A percentile compares a stretch with the other conserved stretches of the same genome.
These are phyloP conservation scores for Suillia variegata DNA, from an alignment of 2,888 invertebrate species.

Conservation along the genomic window DNA sequence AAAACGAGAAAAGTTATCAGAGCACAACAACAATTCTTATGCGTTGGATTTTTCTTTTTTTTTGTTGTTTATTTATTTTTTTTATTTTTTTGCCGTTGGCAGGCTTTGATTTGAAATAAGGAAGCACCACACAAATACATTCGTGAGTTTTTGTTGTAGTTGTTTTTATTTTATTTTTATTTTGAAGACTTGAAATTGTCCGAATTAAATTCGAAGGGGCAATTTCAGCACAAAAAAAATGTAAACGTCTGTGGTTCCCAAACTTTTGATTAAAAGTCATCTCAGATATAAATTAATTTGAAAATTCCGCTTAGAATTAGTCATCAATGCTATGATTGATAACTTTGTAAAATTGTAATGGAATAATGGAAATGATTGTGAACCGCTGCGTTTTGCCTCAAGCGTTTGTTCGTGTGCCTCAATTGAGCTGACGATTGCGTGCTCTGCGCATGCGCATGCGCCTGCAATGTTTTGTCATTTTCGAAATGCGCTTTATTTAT, in stretches of 20 bases:
- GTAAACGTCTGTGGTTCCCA: too few relatives aligned
- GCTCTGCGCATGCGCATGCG: constrained; percentile 26
- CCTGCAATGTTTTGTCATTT: constrained; percentile 48
- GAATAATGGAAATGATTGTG: not conserved
- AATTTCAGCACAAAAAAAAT: too few relatives aligned
- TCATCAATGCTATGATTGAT: too few relatives aligned
- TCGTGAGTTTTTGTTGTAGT: not conserved
- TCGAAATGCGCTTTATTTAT: constrained; percentile 51
- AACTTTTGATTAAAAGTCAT: too few relatives aligned
- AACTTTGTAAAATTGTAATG: too few relatives aligned
- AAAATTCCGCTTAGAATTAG: too few relatives aligned
- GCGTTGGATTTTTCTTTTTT: constrained; percentile 16
- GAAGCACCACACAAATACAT: constrained; percentile 9
- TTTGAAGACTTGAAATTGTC: constrained; percentile 19
- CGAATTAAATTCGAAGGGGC: not conserved
- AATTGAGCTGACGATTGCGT: constrained; percentile 11
- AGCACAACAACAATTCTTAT: constrained; percentile 44
- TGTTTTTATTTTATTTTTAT: too few relatives aligned
- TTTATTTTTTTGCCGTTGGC: constrained; percentile 29
- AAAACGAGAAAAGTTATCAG: constrained; percentile 48
- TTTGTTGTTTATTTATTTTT: constrained; percentile 9
- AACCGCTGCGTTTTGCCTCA: not conserved
- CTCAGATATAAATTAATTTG: too few relatives aligned
- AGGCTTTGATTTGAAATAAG: constrained; percentile 16
- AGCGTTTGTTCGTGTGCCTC: not conserved